These are phyloP conservation scores for Scopus umbretta DNA, from an alignment of 2,113 vertebrate genomes.

Conservation along the genomic window DNA sequence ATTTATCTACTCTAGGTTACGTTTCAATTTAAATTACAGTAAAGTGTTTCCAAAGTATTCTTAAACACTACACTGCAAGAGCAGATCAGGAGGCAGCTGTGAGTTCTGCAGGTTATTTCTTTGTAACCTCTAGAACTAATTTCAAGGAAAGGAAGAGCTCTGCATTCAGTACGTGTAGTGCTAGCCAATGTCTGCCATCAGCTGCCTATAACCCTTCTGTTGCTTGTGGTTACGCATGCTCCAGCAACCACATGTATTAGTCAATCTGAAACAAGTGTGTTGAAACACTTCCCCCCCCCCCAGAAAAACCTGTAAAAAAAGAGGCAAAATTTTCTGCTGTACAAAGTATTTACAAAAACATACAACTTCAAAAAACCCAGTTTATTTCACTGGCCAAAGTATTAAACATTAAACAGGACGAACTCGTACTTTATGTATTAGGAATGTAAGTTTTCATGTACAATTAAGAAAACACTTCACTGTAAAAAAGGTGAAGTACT, in stretches of 20 bases:
- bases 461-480: conserved; percentile 27
- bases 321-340: not conserved
- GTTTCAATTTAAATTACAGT: not conserved
- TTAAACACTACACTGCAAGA: not conserved
- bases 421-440: conserved; percentile 29
- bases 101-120: not conserved
- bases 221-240: not conserved
- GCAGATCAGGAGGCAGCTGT: not conserved
- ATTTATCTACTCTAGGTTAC: not conserved
- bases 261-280: not conserved
- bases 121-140: not conserved
- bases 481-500: conserved; percentile 42
- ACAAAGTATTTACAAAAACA: conserved; percentile 43
- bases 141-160: not conserved
- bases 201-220: not conserved
- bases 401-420: conserved; percentile 26
- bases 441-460: conserved; percentile 57
- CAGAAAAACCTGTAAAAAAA: not conserved
- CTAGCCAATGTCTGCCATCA: not conserved
- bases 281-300: no score
- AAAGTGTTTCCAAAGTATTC: not conserved
- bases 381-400: conserved; percentile 54
- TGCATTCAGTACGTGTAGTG: no score
- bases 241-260: not conserved
- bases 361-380: conserved; percentile 26